Conservation (phyloP, 2,888 invertebrate genomes). For the Chrysotoxum bicinctum region DNA sequence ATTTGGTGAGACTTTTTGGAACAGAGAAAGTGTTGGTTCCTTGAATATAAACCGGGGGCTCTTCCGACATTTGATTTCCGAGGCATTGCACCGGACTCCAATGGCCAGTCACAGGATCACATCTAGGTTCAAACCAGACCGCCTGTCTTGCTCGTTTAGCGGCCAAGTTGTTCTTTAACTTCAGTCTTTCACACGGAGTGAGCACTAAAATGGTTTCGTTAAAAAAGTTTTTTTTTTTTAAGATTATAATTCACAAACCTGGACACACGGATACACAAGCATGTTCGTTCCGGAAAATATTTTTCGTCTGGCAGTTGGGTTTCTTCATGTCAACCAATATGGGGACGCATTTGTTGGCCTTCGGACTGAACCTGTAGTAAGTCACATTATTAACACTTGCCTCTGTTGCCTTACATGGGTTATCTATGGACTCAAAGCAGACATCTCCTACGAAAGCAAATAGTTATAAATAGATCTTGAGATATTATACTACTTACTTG, state of each 20-base stretch:
- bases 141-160: constrained; percentile 85
- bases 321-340: constrained; percentile 84
- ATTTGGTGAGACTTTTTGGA: constrained; percentile 4
- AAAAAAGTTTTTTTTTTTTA: neutral
- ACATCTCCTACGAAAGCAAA: constrained; percentile 85
- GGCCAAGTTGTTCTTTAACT: constrained; percentile 89
- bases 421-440: constrained; percentile 89
- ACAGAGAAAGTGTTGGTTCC: constrained; percentile 49
- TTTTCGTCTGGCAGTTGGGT: constrained; percentile 91
- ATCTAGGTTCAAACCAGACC: constrained; percentile 87
- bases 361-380: constrained; percentile 90
- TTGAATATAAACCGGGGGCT: constrained; percentile 36
- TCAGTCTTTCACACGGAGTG: constrained; percentile 90
- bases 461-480: neutral
- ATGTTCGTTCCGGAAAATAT: constrained; percentile 90
- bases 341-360: constrained; percentile 88
- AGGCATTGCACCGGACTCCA: constrained; percentile 93
- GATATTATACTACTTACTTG: constrained; percentile 83
- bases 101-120: constrained; percentile 87
- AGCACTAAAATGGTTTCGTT: constrained; percentile 82
- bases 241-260: constrained; percentile 81
- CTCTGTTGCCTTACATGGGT: constrained; percentile 82
- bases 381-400: constrained; percentile 80
- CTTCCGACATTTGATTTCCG: constrained; percentile 82
- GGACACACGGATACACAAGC: constrained; percentile 92